Percentiles rank a stretch among this genome's conserved stretches.
Evolutionary conservation across 2,113 vertebrate species (phyloP).

Genomic region (Lasiurus borealis): DNA sequence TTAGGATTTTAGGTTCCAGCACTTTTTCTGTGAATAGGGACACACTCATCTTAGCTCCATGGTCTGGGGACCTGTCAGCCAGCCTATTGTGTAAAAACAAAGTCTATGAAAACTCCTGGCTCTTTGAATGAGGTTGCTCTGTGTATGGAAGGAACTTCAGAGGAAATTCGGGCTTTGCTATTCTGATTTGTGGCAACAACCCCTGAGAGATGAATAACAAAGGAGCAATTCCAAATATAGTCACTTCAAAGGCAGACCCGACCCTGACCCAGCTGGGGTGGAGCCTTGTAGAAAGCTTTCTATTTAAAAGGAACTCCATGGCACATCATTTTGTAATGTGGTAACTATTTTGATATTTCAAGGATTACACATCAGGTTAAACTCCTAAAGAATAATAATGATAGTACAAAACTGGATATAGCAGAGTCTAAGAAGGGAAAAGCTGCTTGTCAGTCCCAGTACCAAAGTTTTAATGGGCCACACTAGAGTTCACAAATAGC

Average conservation of each 20-base stretch:
- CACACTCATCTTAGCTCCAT: background rate
- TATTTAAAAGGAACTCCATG: conserved; percentile 18
- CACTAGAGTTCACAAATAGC: background rate
- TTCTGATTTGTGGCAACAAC: background rate
- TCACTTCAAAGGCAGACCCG: conserved; percentile 38
- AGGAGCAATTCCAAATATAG: conserved; percentile 15
- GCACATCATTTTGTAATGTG: background rate
- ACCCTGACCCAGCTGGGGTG: background rate
- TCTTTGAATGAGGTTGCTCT: background rate
- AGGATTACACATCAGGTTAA: background rate
- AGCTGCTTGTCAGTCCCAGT: background rate
- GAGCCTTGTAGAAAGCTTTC: background rate
- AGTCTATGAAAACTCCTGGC: background rate
- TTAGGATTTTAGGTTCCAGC: background rate
- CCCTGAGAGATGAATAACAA: background rate
- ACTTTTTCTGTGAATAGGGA: background rate
- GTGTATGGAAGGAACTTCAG: background rate
- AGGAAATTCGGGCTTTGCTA: background rate
- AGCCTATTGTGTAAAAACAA: background rate
- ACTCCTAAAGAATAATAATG: conserved; percentile 24
- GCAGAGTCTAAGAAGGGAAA: background rate
- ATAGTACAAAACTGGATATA: background rate
- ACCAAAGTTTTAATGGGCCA: background rate
- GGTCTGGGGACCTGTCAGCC: background rate
- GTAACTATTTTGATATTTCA: conserved; percentile 41